Percentiles rank a stretch among this genome's conserved stretches.
phyloP scores from a whole-genome alignment of 30 jellyfish, hydroid and myxozoan species.

The Sanderia malayensis region DNA sequence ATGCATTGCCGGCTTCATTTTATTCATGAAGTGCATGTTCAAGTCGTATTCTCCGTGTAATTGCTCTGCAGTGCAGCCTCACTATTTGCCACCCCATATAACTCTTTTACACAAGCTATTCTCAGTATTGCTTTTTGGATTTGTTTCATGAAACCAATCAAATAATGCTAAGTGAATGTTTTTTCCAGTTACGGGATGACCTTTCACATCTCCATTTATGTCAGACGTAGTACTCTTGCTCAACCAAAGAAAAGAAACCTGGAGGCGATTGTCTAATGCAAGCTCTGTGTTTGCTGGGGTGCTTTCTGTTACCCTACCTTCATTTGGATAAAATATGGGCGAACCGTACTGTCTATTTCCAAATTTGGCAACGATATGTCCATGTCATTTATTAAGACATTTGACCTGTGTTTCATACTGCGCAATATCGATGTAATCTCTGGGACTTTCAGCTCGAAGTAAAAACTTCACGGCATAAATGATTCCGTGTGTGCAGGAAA shows the following conservation, averaged over 20 bases:
- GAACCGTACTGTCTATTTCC: slow-evolving; percentile 15
- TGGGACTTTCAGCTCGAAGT: slow-evolving; percentile 47
- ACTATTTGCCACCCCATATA: slow-evolving; percentile 9
- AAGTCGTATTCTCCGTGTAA: slow-evolving; percentile 12
- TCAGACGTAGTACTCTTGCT: too few relatives aligned
- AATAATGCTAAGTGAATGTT: slow-evolving; percentile 11
- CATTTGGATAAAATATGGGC: slow-evolving; percentile 35
- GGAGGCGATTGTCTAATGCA: slow-evolving; percentile 9
- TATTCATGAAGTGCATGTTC: slow-evolving; percentile 16
- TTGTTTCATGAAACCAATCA: slow-evolving; percentile 22
- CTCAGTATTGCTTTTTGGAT: slow-evolving; percentile 1
- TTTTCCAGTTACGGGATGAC: slow-evolving; percentile 48
- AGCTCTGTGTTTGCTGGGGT: slow-evolving; percentile 14
- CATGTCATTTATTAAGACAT: slow-evolving; percentile 45
- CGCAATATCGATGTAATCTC: slow-evolving; percentile 51
- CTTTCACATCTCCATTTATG: too few relatives aligned
- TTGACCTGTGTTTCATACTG: slow-evolving; percentile 42
- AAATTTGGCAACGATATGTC: slow-evolving; percentile 55
- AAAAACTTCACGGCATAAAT: slow-evolving; percentile 39
- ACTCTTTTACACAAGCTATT: slow-evolving; percentile 39
- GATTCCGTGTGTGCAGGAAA: slow-evolving; percentile 21
- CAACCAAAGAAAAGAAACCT: slow-evolving; percentile 45
- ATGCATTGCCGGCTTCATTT: slow-evolving; percentile 32
- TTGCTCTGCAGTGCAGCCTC: slow-evolving; percentile 8
- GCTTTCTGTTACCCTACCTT: slow-evolving; percentile 52